Conservation (phyloP, 2,888 invertebrate species). For the Acheta domesticus region DNA sequence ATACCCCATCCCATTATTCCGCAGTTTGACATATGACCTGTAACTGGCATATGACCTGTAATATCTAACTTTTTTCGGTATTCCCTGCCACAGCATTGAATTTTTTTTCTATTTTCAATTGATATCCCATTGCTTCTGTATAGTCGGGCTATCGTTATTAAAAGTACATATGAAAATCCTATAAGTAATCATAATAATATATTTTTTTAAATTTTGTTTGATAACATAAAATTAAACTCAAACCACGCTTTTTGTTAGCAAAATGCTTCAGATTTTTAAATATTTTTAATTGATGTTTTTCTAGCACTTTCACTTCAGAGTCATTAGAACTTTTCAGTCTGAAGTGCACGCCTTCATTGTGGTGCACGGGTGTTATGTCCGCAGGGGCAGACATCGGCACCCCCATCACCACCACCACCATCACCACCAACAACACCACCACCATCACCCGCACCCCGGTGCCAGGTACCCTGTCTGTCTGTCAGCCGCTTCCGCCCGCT, state of each 20-base stretch:
- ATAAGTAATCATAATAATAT: too few relatives aligned
- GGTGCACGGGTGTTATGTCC: slow-evolving; percentile 5
- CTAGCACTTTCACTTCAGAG: too few relatives aligned
- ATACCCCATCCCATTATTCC: too few relatives aligned
- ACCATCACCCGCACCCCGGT: not conserved
- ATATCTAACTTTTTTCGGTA: not conserved
- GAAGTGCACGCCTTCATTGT: not conserved
- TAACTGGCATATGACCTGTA: too few relatives aligned
- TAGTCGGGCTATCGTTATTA: too few relatives aligned
- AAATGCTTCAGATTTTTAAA: not conserved
- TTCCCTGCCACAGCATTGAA: not conserved
- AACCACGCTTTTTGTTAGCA: not conserved
- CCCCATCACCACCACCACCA: not conserved
- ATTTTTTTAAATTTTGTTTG: too few relatives aligned
- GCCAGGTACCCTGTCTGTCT: not conserved
- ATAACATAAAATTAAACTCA: not conserved
- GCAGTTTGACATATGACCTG: too few relatives aligned
- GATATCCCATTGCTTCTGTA: too few relatives aligned
- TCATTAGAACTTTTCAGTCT: too few relatives aligned
- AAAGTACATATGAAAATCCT: too few relatives aligned
- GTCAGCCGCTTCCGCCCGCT: not conserved
- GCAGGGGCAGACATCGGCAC: slow-evolving; percentile 5
- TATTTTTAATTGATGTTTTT: too few relatives aligned
- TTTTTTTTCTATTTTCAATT: not conserved
- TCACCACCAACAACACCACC: not conserved